These are phyloP conservation scores for Cacoxenus indagator DNA, from an alignment of 2,888 invertebrate species.

Conservation along the genomic window DNA sequence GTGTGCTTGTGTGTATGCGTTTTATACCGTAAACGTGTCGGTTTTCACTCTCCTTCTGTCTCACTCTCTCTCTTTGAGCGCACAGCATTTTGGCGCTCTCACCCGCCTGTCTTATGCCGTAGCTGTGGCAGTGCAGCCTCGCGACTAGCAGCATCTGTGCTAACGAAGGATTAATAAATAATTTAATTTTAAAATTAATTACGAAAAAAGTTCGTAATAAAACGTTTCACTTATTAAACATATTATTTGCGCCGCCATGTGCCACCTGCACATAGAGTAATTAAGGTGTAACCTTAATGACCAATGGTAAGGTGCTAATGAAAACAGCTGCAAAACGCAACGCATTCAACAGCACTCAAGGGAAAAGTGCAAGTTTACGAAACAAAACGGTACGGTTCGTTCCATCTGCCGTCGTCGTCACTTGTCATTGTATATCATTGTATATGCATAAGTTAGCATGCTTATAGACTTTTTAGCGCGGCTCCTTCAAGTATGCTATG, in stretches of 20 bases:
- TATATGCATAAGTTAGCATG: constrained; percentile 46
- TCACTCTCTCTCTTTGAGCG: background rate
- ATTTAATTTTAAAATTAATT: constrained; percentile 41
- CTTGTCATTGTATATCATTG: constrained; percentile 13
- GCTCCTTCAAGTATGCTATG: constrained; percentile 23
- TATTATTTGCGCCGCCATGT: too few species aligned
- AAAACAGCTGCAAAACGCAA: too few species aligned
- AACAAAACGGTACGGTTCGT: too few species aligned
- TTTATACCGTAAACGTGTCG: too few species aligned
- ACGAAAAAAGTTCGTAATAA: background rate
- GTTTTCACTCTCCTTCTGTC: background rate
- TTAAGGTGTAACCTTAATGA: too few species aligned
- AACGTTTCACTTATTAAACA: too few species aligned
- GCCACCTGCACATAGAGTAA: too few species aligned
- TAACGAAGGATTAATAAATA: constrained; percentile 42
- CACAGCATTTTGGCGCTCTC: background rate
- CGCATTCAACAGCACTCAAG: too few species aligned
- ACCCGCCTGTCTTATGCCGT: background rate
- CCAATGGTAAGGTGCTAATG: too few species aligned
- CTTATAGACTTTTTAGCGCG: constrained; percentile 12
- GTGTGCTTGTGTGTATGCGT: too few species aligned
- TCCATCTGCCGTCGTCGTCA: constrained; percentile 21
- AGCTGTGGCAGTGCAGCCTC: background rate
- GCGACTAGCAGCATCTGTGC: constrained; percentile 10
- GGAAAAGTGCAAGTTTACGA: too few species aligned